Base-by-base conservation (phyloP, 2,888 invertebrate species). In the Lithodes maja region DNA sequence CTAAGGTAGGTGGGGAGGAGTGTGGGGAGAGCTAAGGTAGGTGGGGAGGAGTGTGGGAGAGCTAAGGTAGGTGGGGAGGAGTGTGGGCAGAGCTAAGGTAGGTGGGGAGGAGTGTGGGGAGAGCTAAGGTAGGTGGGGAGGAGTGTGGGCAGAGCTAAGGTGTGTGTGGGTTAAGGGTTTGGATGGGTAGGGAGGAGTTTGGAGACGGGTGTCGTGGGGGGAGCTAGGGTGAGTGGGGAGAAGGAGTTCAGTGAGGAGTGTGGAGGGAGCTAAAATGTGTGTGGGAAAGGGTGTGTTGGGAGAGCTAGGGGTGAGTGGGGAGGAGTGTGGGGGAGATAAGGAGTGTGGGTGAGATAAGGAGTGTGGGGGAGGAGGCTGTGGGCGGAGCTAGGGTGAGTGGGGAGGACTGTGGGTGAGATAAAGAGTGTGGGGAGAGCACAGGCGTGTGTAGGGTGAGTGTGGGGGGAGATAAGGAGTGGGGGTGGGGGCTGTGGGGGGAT, bases 271-370 rank as follows among this genome's bases (percentile, higher is more conserved):
- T 9, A 50, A 69, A 52, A 69, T 15, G 61, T 17, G 52, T 3
- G n/a, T 49, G 83, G 12, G 3, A 3, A 69, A n/a, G 52, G 68
- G 50, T 49, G 61, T 49, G 49, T 50, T 55, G 33, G 68, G 9
- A 15, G 83, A 69, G 68, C 52, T 83, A 69, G 15, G 69, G 83
- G 71, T n/a, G 17, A 61, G 83, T 50, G 33, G 78, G 5, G 49
- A 5, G 17, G 78, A 50, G 5, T 50, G 75, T 75, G 1, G 49
- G 75, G 75, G 3, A n/a, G n/a, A 33, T 5, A 33, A 5, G n/a
- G 5, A n/a, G 75, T 74, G 75, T 3, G 3, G 33, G 33, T 55
- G 55, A 9, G 9, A 9, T 3, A 55, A 17, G n/a, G 3, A 33
- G 49, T 7, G n/a, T 7, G 5, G 17, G 5, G 75, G 75, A 12